Conservation (phyloP, 2,113 vertebrate genomes). For the Tupaia chinensis region DNA sequence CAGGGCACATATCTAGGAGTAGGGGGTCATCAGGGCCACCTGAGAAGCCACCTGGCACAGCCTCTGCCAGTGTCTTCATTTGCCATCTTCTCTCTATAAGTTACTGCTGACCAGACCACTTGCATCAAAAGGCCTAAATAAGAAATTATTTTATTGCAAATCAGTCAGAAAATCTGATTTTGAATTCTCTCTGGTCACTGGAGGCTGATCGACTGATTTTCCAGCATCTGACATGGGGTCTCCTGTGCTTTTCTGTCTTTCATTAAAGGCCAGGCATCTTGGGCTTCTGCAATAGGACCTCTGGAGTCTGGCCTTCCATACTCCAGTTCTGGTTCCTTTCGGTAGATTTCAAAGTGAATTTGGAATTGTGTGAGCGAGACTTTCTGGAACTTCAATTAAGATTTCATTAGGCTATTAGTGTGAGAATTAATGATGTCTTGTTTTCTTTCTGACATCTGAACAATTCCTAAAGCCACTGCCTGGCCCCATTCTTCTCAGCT, state of each 20-base stretch:
- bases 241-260: neutral
- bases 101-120: conserved; percentile 27
- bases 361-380: conserved; percentile 14
- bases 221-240: neutral
- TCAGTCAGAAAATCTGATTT: conserved; percentile 49
- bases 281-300: neutral
- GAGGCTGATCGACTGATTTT: neutral
- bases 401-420: neutral
- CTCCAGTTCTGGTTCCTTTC: neutral
- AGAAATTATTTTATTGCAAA: conserved; percentile 49
- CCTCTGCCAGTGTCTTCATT: neutral
- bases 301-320: neutral
- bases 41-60: neutral
- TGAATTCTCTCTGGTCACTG: neutral
- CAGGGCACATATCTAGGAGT: neutral
- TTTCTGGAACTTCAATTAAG: neutral
- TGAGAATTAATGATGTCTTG: conserved; percentile 15
- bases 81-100: neutral
- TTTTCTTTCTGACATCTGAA: neutral
- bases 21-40: neutral
- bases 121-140: conserved; percentile 20
- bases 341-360: conserved; percentile 33
- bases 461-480: neutral
- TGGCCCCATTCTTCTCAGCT: neutral
- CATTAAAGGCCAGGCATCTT: neutral